Evolutionary conservation across 2,888 invertebrate species (phyloP).

Genomic region (Ormyrus pomaceus): DNA sequence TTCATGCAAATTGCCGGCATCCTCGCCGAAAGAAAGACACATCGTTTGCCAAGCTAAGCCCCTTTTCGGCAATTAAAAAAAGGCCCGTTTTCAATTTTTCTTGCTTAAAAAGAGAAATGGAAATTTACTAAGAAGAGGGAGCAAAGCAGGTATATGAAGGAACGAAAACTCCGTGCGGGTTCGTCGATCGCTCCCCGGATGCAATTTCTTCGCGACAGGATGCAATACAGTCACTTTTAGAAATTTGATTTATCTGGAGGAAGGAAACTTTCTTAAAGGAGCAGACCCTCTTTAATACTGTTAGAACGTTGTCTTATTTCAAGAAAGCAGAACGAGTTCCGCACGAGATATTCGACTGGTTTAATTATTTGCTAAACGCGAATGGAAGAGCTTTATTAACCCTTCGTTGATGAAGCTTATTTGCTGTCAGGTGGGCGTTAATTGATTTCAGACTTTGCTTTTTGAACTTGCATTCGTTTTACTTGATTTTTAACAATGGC

Average conservation of each 20-base stretch:
- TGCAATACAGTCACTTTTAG: neutral
- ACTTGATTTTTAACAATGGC: too few relatives aligned
- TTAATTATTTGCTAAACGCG: constrained; percentile 24
- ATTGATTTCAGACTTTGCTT: constrained; percentile 1
- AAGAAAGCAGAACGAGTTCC: neutral
- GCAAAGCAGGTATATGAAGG: neutral
- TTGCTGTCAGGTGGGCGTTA: neutral
- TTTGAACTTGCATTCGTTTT: too few relatives aligned
- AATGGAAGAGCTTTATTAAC: constrained; percentile 12
- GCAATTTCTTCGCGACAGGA: constrained; percentile 13
- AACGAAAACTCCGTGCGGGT: neutral
- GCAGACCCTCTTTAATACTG: constrained; percentile 22
- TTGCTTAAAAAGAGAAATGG: constrained; percentile 12
- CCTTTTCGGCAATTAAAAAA: neutral
- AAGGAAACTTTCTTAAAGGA: constrained; percentile 31
- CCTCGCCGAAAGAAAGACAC: constrained; percentile 1
- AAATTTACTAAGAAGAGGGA: constrained; percentile 10
- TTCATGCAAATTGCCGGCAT: constrained; percentile 23
- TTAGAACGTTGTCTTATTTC: constrained; percentile 27
- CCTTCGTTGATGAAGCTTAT: constrained; percentile 9
- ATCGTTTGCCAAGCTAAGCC: constrained; percentile 7
- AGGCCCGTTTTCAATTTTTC: constrained; percentile 22
- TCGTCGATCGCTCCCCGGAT: neutral
- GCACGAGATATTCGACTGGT: constrained; percentile 10
- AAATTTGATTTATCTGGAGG: constrained; percentile 43